Percentiles rank a stretch among this genome's conserved stretches.
Conservation (phyloP, 2,888 invertebrate genomes). For the Saturnia japonica region DNA sequence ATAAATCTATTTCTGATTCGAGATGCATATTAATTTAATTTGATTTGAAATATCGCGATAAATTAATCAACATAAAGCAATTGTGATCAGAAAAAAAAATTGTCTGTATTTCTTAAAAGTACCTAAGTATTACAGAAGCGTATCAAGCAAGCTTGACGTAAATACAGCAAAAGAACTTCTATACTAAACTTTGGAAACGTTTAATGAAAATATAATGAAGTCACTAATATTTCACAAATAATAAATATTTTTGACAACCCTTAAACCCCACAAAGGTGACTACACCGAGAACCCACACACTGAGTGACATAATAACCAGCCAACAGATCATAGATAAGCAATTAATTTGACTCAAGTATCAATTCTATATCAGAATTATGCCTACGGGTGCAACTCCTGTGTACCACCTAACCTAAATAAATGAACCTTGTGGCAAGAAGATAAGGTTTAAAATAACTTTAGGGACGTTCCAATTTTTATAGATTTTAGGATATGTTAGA, state of each 20-base stretch:
- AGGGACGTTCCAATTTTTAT: slow-evolving; percentile 19
- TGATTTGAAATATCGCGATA: neutral
- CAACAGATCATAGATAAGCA: slow-evolving; percentile 73
- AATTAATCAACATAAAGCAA: neutral
- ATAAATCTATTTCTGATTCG: neutral
- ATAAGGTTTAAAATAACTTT: slow-evolving; percentile 26
- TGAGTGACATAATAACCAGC: slow-evolving; percentile 75
- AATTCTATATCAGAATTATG: slow-evolving; percentile 59
- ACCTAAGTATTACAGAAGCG: too few relatives aligned
- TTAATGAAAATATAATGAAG: neutral
- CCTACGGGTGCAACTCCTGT: slow-evolving; percentile 36
- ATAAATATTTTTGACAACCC: slow-evolving; percentile 50
- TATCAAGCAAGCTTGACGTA: neutral
- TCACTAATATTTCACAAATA: neutral
- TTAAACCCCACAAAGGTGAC: slow-evolving; percentile 53
- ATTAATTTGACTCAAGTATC: slow-evolving; percentile 79
- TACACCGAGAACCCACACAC: slow-evolving; percentile 57
- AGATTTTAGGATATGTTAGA: slow-evolving; percentile 48
- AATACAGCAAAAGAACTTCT: neutral
- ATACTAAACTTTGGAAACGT: neutral
- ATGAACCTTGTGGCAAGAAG: slow-evolving; percentile 28
- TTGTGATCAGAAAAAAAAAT: neutral
- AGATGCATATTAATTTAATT: neutral
- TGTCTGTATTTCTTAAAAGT: too few relatives aligned
- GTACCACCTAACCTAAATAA: slow-evolving; percentile 15